Evolutionary conservation across 2,113 vertebrate genomes (phyloP), one percentile per base, ranked within the genome.

Genomic region (Fregetta grallaria): DNA sequence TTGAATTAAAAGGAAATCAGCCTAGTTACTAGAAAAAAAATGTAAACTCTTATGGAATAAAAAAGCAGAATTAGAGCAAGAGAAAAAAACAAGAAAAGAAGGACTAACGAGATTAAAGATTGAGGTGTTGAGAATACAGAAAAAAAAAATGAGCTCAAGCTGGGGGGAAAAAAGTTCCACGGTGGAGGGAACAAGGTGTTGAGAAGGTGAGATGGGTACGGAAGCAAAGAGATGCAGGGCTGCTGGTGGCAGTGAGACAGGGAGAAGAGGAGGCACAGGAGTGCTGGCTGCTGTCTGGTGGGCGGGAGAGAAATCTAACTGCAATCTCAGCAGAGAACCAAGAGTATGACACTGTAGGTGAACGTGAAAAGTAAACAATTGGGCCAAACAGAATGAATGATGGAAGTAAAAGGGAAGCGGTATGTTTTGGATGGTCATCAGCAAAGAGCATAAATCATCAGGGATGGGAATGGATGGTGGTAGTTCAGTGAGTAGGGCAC

Each of bases 231-330:
- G 13, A 34, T 9, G 16, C 27, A 40, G 5, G 25, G n/a, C 38
- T 76, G 25, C 13, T 59, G 29, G 25, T 3, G 3, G 11, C 15
- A 68, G 49, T 0, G 0, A 15, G 13, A 7, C 7, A 1, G 16
- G 9, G 30, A 50, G 7, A 74, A 13, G 19, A 71, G 10, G 6
- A 26, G 12, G 20, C 7, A 47, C 26, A 49, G 14, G 10, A 78
- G 23, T 21, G 4, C 8, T 47, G 21, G 13, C 15, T 53, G 19
- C 26, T 71, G 29, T 8, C 32, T 45, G 7, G 25, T 29, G 23
- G 15, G 6, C 7, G 40, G 45, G 32, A 45, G 36, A 40, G 55
- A 86, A 80, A 80, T 20, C 4, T 62, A 36, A 67, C 13, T 1
- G 1, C 2, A 1, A 18, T 44, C 23, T 50, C 14, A 21, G 32